Conservation (phyloP, 2,113 vertebrate genomes). For the Mola mola region DNA sequence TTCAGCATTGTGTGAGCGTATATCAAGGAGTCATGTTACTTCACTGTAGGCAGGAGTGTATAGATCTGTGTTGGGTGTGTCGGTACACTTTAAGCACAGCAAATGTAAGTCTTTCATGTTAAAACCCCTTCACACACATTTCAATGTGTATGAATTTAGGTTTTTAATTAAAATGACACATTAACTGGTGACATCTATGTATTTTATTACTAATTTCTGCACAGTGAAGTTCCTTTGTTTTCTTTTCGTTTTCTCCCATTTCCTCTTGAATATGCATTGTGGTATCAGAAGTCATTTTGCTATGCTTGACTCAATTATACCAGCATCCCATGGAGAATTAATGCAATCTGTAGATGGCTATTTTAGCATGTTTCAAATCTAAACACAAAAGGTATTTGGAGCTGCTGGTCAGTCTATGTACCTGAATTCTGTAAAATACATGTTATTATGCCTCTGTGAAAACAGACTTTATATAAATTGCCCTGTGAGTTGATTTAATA, state of each 20-base stretch:
- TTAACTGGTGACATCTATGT: background rate
- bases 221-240: background rate
- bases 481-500: slow-evolving; percentile 50
- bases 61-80: slow-evolving; percentile 42
- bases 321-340: slow-evolving; percentile 29
- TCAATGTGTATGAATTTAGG: background rate
- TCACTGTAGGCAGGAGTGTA: slow-evolving; percentile 34
- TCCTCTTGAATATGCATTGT: slow-evolving; percentile 64
- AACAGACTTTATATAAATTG: slow-evolving; percentile 43
- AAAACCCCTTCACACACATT: background rate
- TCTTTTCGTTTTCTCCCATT: slow-evolving; percentile 46
- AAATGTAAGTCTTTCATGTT: slow-evolving; percentile 19
- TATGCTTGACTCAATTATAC: slow-evolving; percentile 41
- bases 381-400: slow-evolving; percentile 74
- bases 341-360: slow-evolving; percentile 45
- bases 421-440: slow-evolving; percentile 65
- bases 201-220: slow-evolving; percentile 1
- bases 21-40: slow-evolving; percentile 66
- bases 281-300: slow-evolving; percentile 24
- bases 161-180: slow-evolving; percentile 1
- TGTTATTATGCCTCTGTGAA: slow-evolving; percentile 42
- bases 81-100: slow-evolving; percentile 27
- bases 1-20: slow-evolving; percentile 66
- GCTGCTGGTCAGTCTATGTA: slow-evolving; percentile 81
- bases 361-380: slow-evolving; percentile 52